These are phyloP conservation scores for Clistopyga incitator DNA, from an alignment of 2,888 invertebrate species.

Conservation along the genomic window DNA sequence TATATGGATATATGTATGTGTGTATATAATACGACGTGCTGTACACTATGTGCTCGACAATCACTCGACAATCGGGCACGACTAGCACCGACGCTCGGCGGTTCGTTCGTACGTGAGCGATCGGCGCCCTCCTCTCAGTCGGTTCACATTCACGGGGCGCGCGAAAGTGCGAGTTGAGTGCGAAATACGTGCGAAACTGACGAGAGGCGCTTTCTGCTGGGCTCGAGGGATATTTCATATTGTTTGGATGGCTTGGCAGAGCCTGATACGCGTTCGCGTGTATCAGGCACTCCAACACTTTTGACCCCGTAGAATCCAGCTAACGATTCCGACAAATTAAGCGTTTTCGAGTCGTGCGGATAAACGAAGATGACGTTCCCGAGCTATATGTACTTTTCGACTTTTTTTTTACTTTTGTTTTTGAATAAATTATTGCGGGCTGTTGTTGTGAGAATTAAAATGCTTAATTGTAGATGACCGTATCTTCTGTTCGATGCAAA, in stretches of 20 bases:
- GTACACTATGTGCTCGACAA: slow-evolving; percentile 57
- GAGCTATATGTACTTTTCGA: too few relatives aligned
- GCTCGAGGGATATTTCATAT: slow-evolving; percentile 54
- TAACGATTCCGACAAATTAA: slow-evolving; percentile 5
- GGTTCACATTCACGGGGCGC: slow-evolving; percentile 45
- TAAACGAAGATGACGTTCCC: not conserved
- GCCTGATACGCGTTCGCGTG: not conserved
- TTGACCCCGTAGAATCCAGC: not conserved
- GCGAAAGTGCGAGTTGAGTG: slow-evolving; percentile 65
- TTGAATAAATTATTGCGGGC: too few relatives aligned
- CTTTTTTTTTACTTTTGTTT: too few relatives aligned
- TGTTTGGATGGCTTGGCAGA: slow-evolving; percentile 2
- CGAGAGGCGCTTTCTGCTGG: slow-evolving; percentile 39
- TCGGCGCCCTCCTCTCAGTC: slow-evolving; percentile 42
- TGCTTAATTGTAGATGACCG: too few relatives aligned
- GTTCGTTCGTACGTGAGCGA: slow-evolving; percentile 50
- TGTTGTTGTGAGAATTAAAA: too few relatives aligned
- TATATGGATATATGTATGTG: slow-evolving; percentile 58
- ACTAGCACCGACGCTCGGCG: slow-evolving; percentile 32
- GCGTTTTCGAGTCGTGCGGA: not conserved
- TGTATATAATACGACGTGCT: too few relatives aligned
- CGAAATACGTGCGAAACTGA: slow-evolving; percentile 58
- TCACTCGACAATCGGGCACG: slow-evolving; percentile 66
- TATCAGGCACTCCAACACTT: not conserved
- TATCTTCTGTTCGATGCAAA: too few relatives aligned